Evolutionary conservation across 2,113 vertebrate species (phyloP).

Genomic region (Typhlomys cinereus): DNA sequence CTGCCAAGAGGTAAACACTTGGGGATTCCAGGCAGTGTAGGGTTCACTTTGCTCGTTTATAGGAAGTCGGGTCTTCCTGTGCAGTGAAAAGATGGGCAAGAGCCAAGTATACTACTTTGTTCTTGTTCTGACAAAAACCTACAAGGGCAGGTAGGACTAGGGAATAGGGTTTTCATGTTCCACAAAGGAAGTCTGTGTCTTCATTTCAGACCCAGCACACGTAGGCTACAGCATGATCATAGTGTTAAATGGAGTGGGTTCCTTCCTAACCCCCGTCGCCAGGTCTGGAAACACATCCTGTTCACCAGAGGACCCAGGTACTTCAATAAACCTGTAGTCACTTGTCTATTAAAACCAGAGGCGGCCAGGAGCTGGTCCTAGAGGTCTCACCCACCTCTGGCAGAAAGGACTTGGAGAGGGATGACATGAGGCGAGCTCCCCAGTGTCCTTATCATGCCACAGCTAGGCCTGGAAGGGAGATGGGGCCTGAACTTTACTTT

Average conservation of each 20-base stretch:
- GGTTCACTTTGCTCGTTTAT: neutral
- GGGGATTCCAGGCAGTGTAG: neutral
- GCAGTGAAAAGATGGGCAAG: neutral
- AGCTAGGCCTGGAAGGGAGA: neutral
- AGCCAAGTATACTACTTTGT: neutral
- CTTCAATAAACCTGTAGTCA: neutral
- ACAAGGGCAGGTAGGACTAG: neutral
- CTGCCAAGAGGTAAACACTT: neutral
- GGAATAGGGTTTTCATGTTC: neutral
- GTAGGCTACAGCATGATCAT: neutral
- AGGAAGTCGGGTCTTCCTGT: neutral
- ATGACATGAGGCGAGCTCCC: rapidly evolving
- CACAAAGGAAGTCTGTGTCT: neutral
- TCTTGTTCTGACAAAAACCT: neutral
- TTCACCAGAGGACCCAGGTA: too few relatives aligned
- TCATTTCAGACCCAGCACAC: neutral
- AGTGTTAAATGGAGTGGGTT: neutral
- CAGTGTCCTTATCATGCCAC: too few relatives aligned
- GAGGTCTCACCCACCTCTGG: neutral
- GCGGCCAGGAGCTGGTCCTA: neutral
- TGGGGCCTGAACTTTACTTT: neutral
- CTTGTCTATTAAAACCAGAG: neutral
- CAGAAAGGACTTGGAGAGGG: neutral
- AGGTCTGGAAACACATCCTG: neutral
- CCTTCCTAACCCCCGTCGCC: neutral